Percentiles rank a stretch among this genome's conserved stretches.
Evolutionary conservation across 2,888 invertebrate species (phyloP).

Genomic region (Axea sp.): DNA sequence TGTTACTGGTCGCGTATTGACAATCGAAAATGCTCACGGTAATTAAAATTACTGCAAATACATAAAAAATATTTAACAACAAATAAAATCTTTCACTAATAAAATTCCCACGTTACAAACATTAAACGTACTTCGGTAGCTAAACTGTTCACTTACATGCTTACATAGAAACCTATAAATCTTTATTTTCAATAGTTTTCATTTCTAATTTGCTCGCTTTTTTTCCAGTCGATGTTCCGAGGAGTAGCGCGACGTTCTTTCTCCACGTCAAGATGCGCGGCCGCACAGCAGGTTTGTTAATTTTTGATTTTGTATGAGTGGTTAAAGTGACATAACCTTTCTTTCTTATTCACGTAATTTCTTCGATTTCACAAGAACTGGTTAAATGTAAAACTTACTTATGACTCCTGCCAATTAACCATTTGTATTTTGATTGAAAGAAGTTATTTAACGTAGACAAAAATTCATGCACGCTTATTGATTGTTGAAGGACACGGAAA

Average conservation of each 20-base stretch:
- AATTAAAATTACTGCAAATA: constrained; percentile 7
- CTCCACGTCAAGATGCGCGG: constrained; percentile 76
- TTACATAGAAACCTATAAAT: no score
- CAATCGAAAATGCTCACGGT: constrained; percentile 47
- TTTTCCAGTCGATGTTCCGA: constrained; percentile 72
- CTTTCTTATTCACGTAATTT: not conserved
- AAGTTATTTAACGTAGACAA: no score
- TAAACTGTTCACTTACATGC: no score
- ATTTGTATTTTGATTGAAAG: no score
- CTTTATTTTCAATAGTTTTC: no score
- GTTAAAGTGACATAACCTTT: constrained; percentile 53
- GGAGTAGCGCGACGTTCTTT: constrained; percentile 74
- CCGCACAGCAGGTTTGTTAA: constrained; percentile 75
- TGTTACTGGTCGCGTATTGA: constrained; percentile 28
- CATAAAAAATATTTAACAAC: no score
- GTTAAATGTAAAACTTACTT: not conserved
- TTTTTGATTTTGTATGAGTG: constrained; percentile 6
- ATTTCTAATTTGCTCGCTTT: constrained; percentile 8
- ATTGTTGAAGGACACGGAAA: constrained; percentile 65
- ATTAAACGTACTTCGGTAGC: no score
- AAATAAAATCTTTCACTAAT: no score
- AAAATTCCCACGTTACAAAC: no score
- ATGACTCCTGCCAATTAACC: not conserved
- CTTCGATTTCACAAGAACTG: not conserved
- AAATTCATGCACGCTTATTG: no score